Evolutionary conservation across 2,888 invertebrate genomes (phyloP).

Genomic region (Eulithis prunata): DNA sequence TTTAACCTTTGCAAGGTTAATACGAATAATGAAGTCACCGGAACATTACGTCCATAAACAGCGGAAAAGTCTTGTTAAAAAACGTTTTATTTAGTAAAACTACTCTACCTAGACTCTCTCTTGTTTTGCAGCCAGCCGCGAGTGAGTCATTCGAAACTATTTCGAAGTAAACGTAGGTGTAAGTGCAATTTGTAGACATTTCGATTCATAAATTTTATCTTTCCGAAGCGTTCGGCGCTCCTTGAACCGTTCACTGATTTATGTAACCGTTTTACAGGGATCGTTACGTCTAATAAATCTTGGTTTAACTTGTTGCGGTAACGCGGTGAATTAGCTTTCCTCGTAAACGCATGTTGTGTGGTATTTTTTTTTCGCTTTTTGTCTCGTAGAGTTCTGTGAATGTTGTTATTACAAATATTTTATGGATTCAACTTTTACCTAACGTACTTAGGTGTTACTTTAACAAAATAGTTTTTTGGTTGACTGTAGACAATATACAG

Average conservation of each 20-base stretch:
- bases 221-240: slow-evolving; percentile 49
- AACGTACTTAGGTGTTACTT: no score
- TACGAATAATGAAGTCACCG: no score
- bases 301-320: slow-evolving; percentile 72
- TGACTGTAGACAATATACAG: no score
- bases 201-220: slow-evolving; percentile 52
- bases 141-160: slow-evolving; percentile 7
- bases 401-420: no score
- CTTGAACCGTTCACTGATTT: slow-evolving; percentile 67
- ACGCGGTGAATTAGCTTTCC: slow-evolving; percentile 59
- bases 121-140: background rate
- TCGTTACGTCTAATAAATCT: slow-evolving; percentile 75
- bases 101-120: background rate
- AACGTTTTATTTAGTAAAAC: no score
- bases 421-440: no score
- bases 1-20: no score
- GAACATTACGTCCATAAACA: no score
- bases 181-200: slow-evolving; percentile 38
- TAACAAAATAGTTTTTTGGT: no score
- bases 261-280: slow-evolving; percentile 69
- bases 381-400: background rate
- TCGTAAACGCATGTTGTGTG: slow-evolving; percentile 51
- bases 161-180: slow-evolving; percentile 16
- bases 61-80: no score
- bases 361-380: slow-evolving; percentile 29